Conservation (phyloP, 2,113 vertebrate species). For the Sardina pilchardus region DNA sequence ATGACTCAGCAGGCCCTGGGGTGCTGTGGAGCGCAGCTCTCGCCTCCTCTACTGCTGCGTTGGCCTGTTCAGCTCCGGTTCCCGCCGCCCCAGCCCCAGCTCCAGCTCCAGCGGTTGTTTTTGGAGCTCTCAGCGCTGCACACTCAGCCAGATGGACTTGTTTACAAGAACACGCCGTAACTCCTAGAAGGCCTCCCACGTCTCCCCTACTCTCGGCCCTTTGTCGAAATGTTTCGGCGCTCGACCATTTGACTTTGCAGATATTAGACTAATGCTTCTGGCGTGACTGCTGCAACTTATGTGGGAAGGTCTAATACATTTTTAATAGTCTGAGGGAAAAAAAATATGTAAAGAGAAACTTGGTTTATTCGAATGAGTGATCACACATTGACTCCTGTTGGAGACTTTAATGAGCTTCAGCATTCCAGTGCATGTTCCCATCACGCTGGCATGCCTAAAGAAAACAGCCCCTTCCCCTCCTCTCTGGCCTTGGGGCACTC, state of each 20-base stretch:
- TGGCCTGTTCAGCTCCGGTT: not conserved
- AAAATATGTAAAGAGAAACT: too few relatives aligned
- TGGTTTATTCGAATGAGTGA: not conserved
- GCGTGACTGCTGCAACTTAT: not conserved
- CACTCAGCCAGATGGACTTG: constrained; percentile 1
- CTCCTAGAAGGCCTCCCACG: not conserved
- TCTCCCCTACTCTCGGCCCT: not conserved
- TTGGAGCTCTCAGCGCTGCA: not conserved
- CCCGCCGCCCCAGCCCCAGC: not conserved
- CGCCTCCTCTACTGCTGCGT: not conserved
- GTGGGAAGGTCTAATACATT: too few relatives aligned
- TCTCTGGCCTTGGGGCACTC: not conserved
- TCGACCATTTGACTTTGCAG: not conserved
- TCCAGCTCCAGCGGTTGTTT: not conserved
- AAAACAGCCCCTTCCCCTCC: constrained; percentile 31
- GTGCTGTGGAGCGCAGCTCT: not conserved
- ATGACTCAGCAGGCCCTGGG: not conserved
- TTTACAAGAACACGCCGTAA: constrained; percentile 1
- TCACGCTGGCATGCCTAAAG: constrained; percentile 18
- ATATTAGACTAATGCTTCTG: not conserved
- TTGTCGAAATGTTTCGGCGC: not conserved
- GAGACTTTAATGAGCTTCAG: not conserved
- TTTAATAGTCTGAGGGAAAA: too few relatives aligned
- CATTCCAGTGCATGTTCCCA: not conserved
- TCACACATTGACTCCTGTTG: not conserved